Base-by-base conservation (phyloP, 2,797 vertebrate species). In the Lophius americanus region DNA sequence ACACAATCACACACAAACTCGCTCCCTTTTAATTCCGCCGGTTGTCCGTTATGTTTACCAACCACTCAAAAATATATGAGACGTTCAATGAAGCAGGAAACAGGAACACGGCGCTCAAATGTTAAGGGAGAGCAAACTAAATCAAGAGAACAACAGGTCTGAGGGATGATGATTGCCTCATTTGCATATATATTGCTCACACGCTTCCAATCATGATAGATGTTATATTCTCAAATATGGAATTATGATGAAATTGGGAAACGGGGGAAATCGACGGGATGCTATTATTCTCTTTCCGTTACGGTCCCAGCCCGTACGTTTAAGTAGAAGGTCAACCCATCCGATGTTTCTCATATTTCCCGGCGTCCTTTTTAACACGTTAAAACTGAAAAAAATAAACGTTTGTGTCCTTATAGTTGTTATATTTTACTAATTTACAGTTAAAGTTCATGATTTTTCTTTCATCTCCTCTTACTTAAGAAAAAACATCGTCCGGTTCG, bases 181-280 rank as follows among this genome's bases (percentile, higher is more conserved):
- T 89, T 89, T 89, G 82, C 88, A 89, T 91, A 83, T 88, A 88
- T 89, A 89, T 89, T 91, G 85, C 85, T 85, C 77, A 75, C 81
- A 83, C 70, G n/a, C 67, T 71, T 78, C 65, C 71, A 82, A 65
- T 84, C 67, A 66, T 82, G 75, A 84, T 72, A 81, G 70, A 83
- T 80, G 78, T 73, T 82, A 55, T 65, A 62, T 73, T 82, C 78
- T 69, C 61, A 78, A 76, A 76, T 79, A 65, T 89, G 75, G 67
- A 86, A 74, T 76, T 74, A 63, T 68, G 60, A 61, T 69, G 51
- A 68, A 73, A 81, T 54, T 42, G 41, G 32, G 65, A 46, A 46
- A 67, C 36, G 4, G 37, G 56, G 9, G 36, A 73, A 78, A 70
- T 70, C 54, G 73, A 54, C 48, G 41, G 37, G 14, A 41, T 23